phyloP scores from a whole-genome alignment of 2,888 invertebrate species.

The Epinotia nisella region DNA sequence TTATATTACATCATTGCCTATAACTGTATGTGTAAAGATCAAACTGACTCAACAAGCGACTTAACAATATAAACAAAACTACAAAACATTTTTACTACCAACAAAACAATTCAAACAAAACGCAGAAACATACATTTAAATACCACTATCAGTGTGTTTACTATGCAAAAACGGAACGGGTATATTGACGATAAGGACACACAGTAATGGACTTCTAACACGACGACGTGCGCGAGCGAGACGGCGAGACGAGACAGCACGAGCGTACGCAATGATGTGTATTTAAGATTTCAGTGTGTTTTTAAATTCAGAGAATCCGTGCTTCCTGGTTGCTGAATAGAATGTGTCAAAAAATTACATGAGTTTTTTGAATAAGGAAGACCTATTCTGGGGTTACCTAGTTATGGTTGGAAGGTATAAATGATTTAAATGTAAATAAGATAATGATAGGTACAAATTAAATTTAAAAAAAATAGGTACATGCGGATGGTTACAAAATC shows the following conservation, averaged over 20 bases:
- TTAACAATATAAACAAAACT: background rate
- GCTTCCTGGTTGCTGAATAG: background rate
- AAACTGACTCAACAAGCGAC: too few species aligned
- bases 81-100: too few species aligned
- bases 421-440: too few species aligned
- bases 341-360: too few species aligned
- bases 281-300: background rate
- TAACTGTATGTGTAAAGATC: too few species aligned
- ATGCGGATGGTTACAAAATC: background rate
- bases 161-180: conserved; percentile 42
- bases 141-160: conserved; percentile 40
- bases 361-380: too few species aligned
- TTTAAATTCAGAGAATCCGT: background rate
- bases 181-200: conserved; percentile 44
- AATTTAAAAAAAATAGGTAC: too few species aligned
- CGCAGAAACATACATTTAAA: conserved; percentile 19
- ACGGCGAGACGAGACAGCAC: conserved; percentile 41
- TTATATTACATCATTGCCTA: too few species aligned
- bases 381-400: too few species aligned
- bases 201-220: conserved; percentile 71
- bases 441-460: too few species aligned
- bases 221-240: conserved; percentile 45
- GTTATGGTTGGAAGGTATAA: too few species aligned
- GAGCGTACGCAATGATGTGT: conserved; percentile 26
- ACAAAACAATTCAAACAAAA: conserved; percentile 3